phyloP scores from a whole-genome alignment of 2,797 vertebrate genomes.

The Dicrostonyx torquatus region DNA sequence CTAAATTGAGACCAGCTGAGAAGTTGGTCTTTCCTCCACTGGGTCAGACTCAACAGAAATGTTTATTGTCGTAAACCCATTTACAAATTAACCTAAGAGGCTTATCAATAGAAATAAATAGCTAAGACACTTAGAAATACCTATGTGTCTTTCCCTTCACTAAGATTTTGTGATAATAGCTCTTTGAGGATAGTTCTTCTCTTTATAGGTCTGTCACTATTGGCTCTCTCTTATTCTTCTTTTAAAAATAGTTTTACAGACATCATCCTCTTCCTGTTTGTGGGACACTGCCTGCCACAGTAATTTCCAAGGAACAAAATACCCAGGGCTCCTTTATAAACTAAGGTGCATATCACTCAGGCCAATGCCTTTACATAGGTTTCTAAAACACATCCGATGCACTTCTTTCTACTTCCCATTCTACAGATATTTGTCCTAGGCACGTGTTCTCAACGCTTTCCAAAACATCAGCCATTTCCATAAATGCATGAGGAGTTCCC shows the following conservation, averaged over 20 bases:
- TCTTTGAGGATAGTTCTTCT: slow-evolving; percentile 17
- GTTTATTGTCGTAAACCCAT: not conserved
- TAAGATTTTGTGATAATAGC: slow-evolving; percentile 34
- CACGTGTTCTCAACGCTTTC: slow-evolving; percentile 4
- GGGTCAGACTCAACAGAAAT: not conserved
- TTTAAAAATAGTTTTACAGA: slow-evolving; percentile 1
- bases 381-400: not conserved
- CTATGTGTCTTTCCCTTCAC: slow-evolving; percentile 47
- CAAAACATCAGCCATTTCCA: not conserved
- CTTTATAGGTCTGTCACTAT: slow-evolving; percentile 22
- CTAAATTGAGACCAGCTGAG: not conserved
- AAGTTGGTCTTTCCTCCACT: slow-evolving; percentile 31
- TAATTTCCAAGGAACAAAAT: slow-evolving; percentile 30
- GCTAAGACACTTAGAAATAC: not conserved
- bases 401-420: slow-evolving; percentile 32
- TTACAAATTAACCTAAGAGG: slow-evolving; percentile 22
- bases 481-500: not conserved
- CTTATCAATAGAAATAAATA: not conserved
- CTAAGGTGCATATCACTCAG: not conserved
- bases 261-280: not conserved
- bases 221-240: not conserved
- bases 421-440: not conserved
- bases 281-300: not conserved
- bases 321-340: not conserved
- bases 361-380: not conserved